These are phyloP conservation scores for Paraplagusia blochii DNA, from an alignment of 2,113 vertebrate species.

Conservation along the genomic window DNA sequence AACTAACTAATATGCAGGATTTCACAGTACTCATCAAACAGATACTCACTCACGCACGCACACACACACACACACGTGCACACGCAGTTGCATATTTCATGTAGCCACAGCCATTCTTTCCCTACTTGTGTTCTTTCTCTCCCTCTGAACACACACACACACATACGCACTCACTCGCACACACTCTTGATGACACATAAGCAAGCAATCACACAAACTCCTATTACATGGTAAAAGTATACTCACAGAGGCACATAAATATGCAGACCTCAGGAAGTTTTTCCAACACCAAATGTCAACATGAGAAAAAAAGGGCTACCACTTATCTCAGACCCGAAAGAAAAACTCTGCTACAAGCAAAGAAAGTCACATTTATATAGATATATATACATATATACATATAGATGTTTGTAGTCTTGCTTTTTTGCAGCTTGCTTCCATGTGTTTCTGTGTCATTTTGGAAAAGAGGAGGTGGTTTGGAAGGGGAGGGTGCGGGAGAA, in stretches of 20 bases:
- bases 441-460: constrained; percentile 49
- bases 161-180: constrained; percentile 29
- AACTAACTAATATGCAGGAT: constrained; percentile 40
- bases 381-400: constrained; percentile 28
- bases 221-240: constrained; percentile 67
- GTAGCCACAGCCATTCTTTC: constrained; percentile 48
- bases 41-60: no score
- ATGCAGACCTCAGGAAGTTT: constrained; percentile 65
- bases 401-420: constrained; percentile 48
- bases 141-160: constrained; percentile 24
- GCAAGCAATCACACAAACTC: constrained; percentile 63
- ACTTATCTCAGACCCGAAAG: constrained; percentile 38
- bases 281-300: constrained; percentile 60
- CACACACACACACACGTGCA: constrained; percentile 4
- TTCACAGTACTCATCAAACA: constrained; percentile 42
- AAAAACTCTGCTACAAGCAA: constrained; percentile 29
- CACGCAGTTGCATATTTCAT: constrained; percentile 51
- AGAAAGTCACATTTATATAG: no score
- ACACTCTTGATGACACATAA: constrained; percentile 47
- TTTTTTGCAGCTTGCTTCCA: constrained; percentile 43
- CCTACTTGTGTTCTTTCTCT: constrained; percentile 21
- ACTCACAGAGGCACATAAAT: constrained; percentile 70
- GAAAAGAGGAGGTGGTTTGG: constrained; percentile 12
- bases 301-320: constrained; percentile 47
- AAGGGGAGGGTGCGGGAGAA: not conserved